Conservation (phyloP, 2,888 invertebrate genomes). For the Synanthedon tipuliformis region DNA sequence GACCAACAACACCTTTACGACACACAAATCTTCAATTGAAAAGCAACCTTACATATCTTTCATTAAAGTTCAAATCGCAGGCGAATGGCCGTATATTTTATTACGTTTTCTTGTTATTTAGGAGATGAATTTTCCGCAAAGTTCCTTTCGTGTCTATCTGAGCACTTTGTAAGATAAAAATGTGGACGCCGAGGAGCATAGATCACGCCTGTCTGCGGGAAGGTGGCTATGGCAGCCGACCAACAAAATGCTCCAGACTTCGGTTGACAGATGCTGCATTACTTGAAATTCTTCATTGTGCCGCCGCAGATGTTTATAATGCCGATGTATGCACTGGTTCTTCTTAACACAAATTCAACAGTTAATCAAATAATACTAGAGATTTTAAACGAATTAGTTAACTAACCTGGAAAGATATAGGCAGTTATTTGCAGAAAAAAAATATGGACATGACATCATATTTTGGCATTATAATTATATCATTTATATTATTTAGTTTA, state of each 20-base stretch:
- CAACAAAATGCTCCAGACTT: conserved; percentile 35
- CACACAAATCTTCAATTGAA: conserved; percentile 6
- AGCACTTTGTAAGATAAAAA: conserved; percentile 69
- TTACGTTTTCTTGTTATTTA: conserved; percentile 12
- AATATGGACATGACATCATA: no score
- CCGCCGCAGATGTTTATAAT: no score
- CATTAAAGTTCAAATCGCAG: conserved; percentile 7
- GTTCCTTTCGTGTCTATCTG: conserved; percentile 63
- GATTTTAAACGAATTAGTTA: no score
- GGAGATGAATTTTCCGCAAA: conserved; percentile 61
- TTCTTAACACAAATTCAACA: no score
- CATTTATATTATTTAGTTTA: no score
- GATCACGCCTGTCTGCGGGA: conserved; percentile 53
- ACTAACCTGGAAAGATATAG: no score
- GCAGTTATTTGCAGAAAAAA: no score
- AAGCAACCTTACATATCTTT: conserved; percentile 6
- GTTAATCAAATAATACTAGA: no score
- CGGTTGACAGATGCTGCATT: not conserved
- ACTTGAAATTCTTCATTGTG: not conserved
- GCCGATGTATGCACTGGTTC: no score
- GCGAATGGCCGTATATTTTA: conserved; percentile 8
- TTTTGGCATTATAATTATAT: no score
- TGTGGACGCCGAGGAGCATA: conserved; percentile 57
- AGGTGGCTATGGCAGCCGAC: conserved; percentile 29
- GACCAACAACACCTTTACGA: conserved; percentile 21